phyloP scores from a whole-genome alignment of 1,140 invertebrate genomes.

The Neodiprion virginianus region DNA sequence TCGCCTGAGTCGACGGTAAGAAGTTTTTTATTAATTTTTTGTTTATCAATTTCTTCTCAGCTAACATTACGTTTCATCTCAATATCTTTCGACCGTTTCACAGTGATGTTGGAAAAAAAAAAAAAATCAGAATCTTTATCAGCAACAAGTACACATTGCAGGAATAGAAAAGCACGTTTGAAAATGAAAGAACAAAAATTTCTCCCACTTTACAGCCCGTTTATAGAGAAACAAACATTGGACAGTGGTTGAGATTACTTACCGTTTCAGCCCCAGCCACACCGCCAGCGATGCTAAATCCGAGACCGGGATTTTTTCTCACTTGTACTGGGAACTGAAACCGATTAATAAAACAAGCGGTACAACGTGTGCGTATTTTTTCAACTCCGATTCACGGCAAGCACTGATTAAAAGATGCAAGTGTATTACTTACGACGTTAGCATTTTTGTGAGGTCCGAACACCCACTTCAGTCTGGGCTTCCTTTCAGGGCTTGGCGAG shows the following conservation, averaged over 20 bases:
- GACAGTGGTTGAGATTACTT: constrained; percentile 15
- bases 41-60: too few relatives aligned
- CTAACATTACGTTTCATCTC: too few relatives aligned
- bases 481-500: constrained; percentile 33
- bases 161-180: too few relatives aligned
- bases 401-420: not conserved
- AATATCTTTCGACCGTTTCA: too few relatives aligned
- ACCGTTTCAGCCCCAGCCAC: constrained; percentile 56
- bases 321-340: constrained; percentile 61
- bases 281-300: constrained; percentile 59
- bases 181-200: too few relatives aligned
- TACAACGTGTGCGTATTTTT: not conserved
- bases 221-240: too few relatives aligned
- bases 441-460: constrained; percentile 69
- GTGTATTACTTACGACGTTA: constrained; percentile 57
- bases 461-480: constrained; percentile 62
- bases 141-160: too few relatives aligned
- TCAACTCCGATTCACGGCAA: not conserved
- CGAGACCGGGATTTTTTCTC: constrained; percentile 57
- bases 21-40: too few relatives aligned
- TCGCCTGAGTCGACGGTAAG: too few relatives aligned
- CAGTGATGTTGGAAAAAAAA: too few relatives aligned
- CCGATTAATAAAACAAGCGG: constrained; percentile 20
- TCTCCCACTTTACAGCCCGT: too few relatives aligned
- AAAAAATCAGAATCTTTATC: too few relatives aligned